A percentile compares a stretch with the other conserved stretches of the same genome.
Conservation (phyloP, 1,140 invertebrate genomes). For the Chrysoperla carnea region DNA sequence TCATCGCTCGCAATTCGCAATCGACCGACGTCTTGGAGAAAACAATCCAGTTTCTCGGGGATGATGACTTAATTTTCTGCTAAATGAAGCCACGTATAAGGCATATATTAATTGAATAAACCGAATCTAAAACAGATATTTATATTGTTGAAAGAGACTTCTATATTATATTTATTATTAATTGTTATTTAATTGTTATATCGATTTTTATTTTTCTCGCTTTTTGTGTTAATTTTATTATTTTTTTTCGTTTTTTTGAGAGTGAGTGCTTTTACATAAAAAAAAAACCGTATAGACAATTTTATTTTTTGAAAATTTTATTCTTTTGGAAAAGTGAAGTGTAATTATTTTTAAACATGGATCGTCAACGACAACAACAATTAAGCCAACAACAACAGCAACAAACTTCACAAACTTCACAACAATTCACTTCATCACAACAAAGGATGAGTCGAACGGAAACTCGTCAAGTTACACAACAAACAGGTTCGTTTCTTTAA, state of each 20-base stretch:
- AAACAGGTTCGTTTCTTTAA: slow-evolving; percentile 42
- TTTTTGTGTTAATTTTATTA: slow-evolving; percentile 6
- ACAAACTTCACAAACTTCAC: slow-evolving; percentile 30
- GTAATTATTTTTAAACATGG: slow-evolving; percentile 13
- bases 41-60: slow-evolving; percentile 47
- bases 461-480: slow-evolving; percentile 57
- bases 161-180: slow-evolving; percentile 7
- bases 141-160: slow-evolving; percentile 6
- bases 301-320: slow-evolving; percentile 9
- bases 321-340: slow-evolving; percentile 19
- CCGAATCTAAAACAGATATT: too few relatives aligned
- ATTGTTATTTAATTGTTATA: slow-evolving; percentile 5
- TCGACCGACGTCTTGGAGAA: slow-evolving; percentile 73
- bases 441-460: slow-evolving; percentile 50
- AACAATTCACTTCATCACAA: slow-evolving; percentile 36
- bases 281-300: background rate
- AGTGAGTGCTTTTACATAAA: too few relatives aligned
- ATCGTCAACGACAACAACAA: slow-evolving; percentile 23
- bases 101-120: slow-evolving; percentile 11
- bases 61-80: slow-evolving; percentile 67
- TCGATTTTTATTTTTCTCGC: slow-evolving; percentile 13
- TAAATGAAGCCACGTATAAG: slow-evolving; percentile 43
- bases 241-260: background rate
- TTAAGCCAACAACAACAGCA: slow-evolving; percentile 12
- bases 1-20: slow-evolving; percentile 65